Conservation (phyloP, 2,113 vertebrate genomes). For the Zosterops japonicus region DNA sequence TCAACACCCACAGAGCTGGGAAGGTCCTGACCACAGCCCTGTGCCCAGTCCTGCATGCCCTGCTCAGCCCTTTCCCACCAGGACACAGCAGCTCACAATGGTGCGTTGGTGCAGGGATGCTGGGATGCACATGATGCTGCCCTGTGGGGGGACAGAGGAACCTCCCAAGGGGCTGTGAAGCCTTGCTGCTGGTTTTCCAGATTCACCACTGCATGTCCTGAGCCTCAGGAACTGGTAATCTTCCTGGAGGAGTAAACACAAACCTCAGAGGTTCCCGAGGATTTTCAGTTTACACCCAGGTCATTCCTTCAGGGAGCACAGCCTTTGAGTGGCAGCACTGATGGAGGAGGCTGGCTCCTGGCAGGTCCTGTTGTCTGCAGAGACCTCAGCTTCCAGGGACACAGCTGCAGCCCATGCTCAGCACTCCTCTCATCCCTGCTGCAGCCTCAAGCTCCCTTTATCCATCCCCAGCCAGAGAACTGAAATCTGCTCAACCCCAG, state of each 20-base stretch:
- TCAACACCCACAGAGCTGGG: accelerated
- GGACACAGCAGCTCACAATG: accelerated
- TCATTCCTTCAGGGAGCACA: neutral
- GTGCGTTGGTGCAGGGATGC: neutral
- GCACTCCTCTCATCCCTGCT: neutral
- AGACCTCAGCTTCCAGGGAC: neutral
- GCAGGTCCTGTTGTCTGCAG: neutral
- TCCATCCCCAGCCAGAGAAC: neutral
- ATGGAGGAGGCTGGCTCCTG: neutral
- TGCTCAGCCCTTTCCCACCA: accelerated
- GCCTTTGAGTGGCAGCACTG: neutral
- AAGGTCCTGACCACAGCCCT: neutral
- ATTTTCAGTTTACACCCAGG: neutral
- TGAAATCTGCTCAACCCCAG: neutral
- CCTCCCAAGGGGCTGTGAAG: neutral
- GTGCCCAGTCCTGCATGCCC: accelerated
- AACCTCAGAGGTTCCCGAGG: neutral
- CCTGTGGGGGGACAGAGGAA: neutral
- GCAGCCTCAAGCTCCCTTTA: accelerated
- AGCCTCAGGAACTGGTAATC: neutral
- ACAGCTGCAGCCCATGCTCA: accelerated
- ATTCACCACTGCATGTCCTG: neutral
- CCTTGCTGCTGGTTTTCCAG: neutral
- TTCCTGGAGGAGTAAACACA: neutral
- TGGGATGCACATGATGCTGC: accelerated